Conservation (phyloP, 2,888 invertebrate species). For the Heteropelma amictum region DNA sequence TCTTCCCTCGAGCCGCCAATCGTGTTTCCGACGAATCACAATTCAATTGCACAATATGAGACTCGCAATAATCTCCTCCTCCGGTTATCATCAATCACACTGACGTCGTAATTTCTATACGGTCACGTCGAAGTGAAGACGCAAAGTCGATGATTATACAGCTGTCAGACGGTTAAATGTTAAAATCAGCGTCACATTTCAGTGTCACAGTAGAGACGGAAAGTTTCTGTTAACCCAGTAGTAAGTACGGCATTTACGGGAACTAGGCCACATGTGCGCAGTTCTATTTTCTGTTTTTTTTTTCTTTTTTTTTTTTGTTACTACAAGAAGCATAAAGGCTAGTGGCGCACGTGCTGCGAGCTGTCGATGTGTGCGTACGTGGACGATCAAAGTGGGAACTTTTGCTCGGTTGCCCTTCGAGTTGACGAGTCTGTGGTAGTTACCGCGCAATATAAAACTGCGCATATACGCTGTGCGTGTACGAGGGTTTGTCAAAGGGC, state of each 20-base stretch:
- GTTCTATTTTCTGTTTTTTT: conserved; percentile 5
- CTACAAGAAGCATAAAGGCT: conserved; percentile 26
- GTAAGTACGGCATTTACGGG: conserved; percentile 28
- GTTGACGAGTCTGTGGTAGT: conserved; percentile 2
- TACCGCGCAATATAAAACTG: too few relatives aligned
- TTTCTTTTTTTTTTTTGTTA: too few relatives aligned
- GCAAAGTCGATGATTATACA: too few relatives aligned
- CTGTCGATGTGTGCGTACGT: background rate
- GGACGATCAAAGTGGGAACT: conserved; percentile 26
- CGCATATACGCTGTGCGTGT: too few relatives aligned
- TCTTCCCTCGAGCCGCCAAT: too few relatives aligned
- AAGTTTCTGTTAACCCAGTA: background rate
- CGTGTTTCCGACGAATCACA: too few relatives aligned
- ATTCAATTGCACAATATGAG: background rate
- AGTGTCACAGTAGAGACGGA: background rate
- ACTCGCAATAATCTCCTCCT: background rate
- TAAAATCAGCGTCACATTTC: background rate
- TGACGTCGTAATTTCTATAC: too few relatives aligned
- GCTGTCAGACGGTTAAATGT: background rate
- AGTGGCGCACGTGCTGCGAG: conserved; percentile 42
- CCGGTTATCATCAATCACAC: background rate
- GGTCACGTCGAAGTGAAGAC: too few relatives aligned
- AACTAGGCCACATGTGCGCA: conserved; percentile 45
- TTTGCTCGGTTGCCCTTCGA: too few relatives aligned
- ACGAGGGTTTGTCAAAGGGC: conserved; percentile 34